phyloP scores from a whole-genome alignment of 2,888 invertebrate genomes.

The Pogonocherus hispidulus region DNA sequence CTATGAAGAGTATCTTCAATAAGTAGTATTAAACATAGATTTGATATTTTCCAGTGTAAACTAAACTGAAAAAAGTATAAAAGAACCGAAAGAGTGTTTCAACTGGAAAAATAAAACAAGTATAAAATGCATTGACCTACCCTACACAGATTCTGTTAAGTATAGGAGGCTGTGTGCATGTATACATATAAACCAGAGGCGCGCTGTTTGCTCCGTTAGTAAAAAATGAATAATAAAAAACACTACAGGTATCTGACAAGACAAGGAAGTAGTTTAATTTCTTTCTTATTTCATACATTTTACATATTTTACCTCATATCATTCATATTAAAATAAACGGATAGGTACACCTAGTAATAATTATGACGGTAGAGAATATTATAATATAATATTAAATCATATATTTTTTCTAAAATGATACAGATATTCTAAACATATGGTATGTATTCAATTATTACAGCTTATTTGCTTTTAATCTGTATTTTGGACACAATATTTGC shows the following conservation, averaged over 20 bases:
- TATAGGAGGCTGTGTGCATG: conserved; percentile 68
- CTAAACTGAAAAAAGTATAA: conserved; percentile 65
- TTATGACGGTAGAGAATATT: no score
- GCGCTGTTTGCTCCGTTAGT: conserved; percentile 39
- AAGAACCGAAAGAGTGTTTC: conserved; percentile 67
- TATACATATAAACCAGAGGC: conserved; percentile 66
- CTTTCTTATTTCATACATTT: no score
- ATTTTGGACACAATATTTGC: no score
- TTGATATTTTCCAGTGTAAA: conserved; percentile 57
- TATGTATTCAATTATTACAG: no score
- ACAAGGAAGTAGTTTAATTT: conserved; percentile 10
- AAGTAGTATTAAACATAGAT: conserved; percentile 62
- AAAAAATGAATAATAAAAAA: conserved; percentile 10
- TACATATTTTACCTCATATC: no score
- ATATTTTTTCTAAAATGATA: no score
- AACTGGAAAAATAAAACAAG: conserved; percentile 67
- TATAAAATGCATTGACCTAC: conserved; percentile 70
- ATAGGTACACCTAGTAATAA: no score
- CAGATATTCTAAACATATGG: no score
- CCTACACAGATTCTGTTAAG: conserved; percentile 70
- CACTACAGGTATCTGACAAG: not conserved
- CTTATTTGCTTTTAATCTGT: no score
- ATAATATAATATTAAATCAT: no score
- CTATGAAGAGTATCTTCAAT: conserved; percentile 54
- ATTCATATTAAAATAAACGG: no score